These are phyloP conservation scores for Temnothorax longispinosus DNA, from an alignment of 1,140 invertebrate genomes.

Conservation along the genomic window DNA sequence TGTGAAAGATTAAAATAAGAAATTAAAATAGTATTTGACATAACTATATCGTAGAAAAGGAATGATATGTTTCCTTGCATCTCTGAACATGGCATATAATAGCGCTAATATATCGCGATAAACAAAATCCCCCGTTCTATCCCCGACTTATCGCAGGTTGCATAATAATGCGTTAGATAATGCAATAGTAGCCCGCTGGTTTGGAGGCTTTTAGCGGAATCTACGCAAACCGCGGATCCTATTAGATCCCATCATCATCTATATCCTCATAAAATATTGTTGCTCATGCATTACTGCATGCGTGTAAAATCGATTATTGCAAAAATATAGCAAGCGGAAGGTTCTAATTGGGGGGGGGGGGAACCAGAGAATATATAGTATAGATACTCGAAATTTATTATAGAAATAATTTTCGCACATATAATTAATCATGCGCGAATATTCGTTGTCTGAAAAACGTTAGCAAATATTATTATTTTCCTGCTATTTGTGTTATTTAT, in stretches of 20 bases:
- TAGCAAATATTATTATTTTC: background rate
- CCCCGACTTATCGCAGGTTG: background rate
- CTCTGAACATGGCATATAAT: background rate
- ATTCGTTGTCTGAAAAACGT: background rate
- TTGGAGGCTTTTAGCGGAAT: constrained; percentile 54
- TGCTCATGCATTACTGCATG: constrained; percentile 15
- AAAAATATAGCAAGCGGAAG: constrained; percentile 12
- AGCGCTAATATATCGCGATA: background rate
- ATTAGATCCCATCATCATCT: constrained; percentile 49
- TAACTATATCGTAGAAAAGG: background rate
- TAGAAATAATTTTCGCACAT: background rate
- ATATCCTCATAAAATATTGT: constrained; percentile 45
- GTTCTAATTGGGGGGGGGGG: background rate
- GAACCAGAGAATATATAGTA: background rate
- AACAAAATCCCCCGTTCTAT: constrained; percentile 24
- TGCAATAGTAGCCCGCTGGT: constrained; percentile 44
- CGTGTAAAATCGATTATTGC: constrained; percentile 37
- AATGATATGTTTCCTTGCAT: background rate
- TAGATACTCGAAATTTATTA: background rate
- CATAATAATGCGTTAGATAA: constrained; percentile 53
- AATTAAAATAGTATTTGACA: background rate
- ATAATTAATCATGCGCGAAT: background rate
- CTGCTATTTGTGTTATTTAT: background rate
- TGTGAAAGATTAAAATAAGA: background rate
- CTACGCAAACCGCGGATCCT: constrained; percentile 51